A percentile compares a stretch with the other conserved stretches of the same genome.
These are phyloP conservation scores for Cyrtonyx montezumae DNA, from an alignment of 2,113 vertebrate genomes.

Conservation along the genomic window DNA sequence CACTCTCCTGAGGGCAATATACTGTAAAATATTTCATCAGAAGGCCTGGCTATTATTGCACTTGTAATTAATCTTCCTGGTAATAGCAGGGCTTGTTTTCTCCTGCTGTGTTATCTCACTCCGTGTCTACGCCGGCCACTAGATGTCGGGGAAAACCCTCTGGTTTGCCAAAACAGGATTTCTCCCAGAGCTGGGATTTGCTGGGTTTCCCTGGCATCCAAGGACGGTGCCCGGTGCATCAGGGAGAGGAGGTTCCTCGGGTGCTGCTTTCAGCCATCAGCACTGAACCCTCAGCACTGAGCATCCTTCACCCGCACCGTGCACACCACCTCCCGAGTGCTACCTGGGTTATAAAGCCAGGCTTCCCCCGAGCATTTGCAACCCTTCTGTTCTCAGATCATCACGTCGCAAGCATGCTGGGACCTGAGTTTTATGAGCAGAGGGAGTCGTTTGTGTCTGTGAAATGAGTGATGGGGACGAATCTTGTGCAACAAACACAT, in stretches of 20 bases:
- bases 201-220: accelerated
- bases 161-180: not conserved
- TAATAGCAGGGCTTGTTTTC: slow-evolving; percentile 7
- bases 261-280: not conserved
- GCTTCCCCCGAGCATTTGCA: not conserved
- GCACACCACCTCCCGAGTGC: not conserved
- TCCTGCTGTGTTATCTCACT: not conserved
- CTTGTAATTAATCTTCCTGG: slow-evolving; percentile 67
- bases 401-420: not conserved
- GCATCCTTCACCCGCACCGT: not conserved
- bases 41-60: slow-evolving; percentile 56
- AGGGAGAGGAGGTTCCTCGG: not conserved
- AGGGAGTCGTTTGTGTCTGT: not conserved
- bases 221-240: not conserved
- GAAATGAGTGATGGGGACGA: not conserved
- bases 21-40: slow-evolving; percentile 69
- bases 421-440: not conserved
- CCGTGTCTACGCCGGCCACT: not conserved
- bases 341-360: not conserved
- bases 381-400: slow-evolving; percentile 1
- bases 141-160: slow-evolving; percentile 25
- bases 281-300: not conserved
- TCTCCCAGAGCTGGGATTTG: not conserved
- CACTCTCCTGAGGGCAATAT: slow-evolving; percentile 55
- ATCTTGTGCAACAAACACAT: not conserved